phyloP scores from a whole-genome alignment of 2,888 invertebrate species.

The Limnephilus rhombicus region DNA sequence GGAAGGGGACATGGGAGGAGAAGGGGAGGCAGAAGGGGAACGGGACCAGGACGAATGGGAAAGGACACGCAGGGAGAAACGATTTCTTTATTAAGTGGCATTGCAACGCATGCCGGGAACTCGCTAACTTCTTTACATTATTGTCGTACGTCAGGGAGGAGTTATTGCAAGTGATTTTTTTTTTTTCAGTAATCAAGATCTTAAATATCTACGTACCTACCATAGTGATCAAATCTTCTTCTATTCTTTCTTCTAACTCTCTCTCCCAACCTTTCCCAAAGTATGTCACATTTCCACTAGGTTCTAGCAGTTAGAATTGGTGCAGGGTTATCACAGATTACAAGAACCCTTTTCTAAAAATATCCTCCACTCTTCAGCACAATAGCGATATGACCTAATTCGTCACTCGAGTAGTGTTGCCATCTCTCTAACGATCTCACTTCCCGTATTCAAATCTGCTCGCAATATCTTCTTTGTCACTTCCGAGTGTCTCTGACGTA shows the following conservation, averaged over 20 bases:
- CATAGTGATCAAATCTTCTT: not conserved
- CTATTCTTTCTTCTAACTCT: not conserved
- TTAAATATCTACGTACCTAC: too few relatives aligned
- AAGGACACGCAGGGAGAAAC: too few relatives aligned
- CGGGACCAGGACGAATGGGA: too few relatives aligned
- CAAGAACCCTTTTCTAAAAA: not conserved
- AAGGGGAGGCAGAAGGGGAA: too few relatives aligned
- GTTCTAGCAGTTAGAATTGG: not conserved
- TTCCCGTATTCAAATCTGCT: not conserved
- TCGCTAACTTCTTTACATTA: too few relatives aligned
- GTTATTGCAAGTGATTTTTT: too few relatives aligned
- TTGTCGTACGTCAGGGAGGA: too few relatives aligned
- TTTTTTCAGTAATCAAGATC: too few relatives aligned
- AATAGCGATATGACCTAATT: not conserved
- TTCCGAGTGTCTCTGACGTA: not conserved
- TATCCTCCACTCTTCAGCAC: not conserved
- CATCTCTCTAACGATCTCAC: constrained; percentile 1
- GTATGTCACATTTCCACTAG: not conserved
- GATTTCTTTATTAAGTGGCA: too few relatives aligned
- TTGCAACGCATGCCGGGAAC: too few relatives aligned
- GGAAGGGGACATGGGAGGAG: too few relatives aligned
- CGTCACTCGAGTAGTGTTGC: not conserved
- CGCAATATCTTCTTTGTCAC: not conserved
- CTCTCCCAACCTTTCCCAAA: not conserved
- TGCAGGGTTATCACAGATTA: not conserved